Evolutionary conservation across 2,888 invertebrate species (phyloP).

Genomic region (Ischnura elegans): DNA sequence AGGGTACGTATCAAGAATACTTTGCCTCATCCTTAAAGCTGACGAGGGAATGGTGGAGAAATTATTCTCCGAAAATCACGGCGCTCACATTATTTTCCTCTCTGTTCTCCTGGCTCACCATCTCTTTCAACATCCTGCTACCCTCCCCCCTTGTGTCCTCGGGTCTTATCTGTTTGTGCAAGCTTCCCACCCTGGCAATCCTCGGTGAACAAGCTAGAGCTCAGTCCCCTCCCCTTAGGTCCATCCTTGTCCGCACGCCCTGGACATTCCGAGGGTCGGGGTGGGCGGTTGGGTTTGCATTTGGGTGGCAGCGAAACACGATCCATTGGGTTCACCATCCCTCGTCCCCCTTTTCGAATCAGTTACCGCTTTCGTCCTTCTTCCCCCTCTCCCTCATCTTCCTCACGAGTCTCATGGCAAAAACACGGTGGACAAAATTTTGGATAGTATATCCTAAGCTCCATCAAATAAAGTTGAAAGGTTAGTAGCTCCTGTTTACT

Average conservation of each 20-base stretch:
- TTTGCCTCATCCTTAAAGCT: neutral
- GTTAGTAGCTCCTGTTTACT: no score
- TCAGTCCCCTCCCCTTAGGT: neutral
- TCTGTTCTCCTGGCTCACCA: neutral
- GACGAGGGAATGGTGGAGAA: neutral
- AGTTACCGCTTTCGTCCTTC: neutral
- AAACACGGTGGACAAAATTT: no score
- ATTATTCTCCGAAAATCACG: neutral
- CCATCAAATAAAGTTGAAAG: no score
- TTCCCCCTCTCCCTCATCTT: neutral
- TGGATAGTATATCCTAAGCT: no score
- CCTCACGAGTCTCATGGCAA: no score
- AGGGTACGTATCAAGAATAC: neutral
- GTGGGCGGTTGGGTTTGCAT: neutral
- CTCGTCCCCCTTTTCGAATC: neutral
- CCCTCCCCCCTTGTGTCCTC: neutral
- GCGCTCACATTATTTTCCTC: neutral
- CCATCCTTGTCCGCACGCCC: neutral
- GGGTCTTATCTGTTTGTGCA: constrained; percentile 51
- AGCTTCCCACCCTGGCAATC: constrained; percentile 15
- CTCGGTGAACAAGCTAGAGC: neutral
- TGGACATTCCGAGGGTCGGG: neutral
- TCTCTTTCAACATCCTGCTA: neutral
- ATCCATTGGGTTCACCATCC: constrained; percentile 24
- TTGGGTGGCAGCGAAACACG: neutral